Percentiles rank a stretch among this genome's conserved stretches.
Conservation (phyloP, 2,797 vertebrate genomes). For the Rhinatrema bivittatum region DNA sequence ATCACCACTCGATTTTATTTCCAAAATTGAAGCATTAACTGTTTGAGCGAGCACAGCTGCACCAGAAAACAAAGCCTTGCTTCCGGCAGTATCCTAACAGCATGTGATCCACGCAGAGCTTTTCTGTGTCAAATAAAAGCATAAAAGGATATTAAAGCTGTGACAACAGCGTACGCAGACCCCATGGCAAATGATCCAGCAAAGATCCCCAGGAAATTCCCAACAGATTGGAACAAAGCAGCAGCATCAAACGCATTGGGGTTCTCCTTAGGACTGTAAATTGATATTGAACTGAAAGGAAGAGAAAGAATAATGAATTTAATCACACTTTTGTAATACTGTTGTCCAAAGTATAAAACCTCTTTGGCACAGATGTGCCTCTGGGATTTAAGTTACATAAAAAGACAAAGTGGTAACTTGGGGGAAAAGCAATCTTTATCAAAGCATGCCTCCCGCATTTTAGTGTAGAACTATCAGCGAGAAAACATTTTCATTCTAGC, state of each 20-base stretch:
- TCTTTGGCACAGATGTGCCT: constrained; percentile 2
- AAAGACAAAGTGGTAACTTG: neutral
- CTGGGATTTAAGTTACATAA: neutral
- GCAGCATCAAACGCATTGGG: constrained; percentile 54
- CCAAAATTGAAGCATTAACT: no score
- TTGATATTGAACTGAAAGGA: constrained; percentile 65
- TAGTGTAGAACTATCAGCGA: no score
- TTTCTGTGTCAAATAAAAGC: constrained; percentile 7
- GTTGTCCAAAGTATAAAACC: neutral
- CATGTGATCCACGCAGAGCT: neutral
- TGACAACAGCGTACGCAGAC: constrained; percentile 66
- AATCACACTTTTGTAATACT: neutral
- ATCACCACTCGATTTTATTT: no score
- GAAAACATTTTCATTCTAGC: constrained; percentile 47
- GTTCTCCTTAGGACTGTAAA: constrained; percentile 63
- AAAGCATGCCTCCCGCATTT: no score
- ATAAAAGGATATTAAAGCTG: constrained; percentile 80
- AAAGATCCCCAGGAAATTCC: constrained; percentile 72
- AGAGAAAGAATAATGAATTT: constrained; percentile 22
- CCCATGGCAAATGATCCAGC: constrained; percentile 70
- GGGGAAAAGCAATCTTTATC: neutral
- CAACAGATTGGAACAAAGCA: constrained; percentile 64
- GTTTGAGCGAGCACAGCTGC: no score
- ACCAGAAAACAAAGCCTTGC: no score
- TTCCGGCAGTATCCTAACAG: no score